Evolutionary conservation across 2,888 invertebrate genomes (phyloP).

Genomic region (Agelastica alni): DNA sequence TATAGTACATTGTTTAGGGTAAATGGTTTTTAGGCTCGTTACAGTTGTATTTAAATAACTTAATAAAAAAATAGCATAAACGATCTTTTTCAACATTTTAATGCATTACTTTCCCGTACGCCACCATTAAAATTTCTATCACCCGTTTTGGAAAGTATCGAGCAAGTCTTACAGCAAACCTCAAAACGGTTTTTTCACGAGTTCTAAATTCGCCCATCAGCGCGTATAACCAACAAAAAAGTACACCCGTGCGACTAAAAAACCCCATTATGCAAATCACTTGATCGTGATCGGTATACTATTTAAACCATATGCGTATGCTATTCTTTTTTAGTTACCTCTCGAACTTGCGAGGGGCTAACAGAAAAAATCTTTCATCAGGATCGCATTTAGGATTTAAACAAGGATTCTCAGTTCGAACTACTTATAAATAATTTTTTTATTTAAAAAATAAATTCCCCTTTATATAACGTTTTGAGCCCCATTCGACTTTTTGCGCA

Average conservation of each 20-base stretch:
- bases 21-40: too few species aligned
- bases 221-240: slow-evolving; percentile 20
- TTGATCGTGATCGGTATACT: slow-evolving; percentile 38
- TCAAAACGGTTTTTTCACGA: slow-evolving; percentile 13
- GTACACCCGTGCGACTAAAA: slow-evolving; percentile 28
- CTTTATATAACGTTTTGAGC: too few species aligned
- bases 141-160: neutral
- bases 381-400: neutral
- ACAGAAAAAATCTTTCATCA: slow-evolving; percentile 5
- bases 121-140: slow-evolving; percentile 3
- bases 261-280: slow-evolving; percentile 38
- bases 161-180: neutral
- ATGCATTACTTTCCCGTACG: too few species aligned
- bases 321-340: slow-evolving; percentile 36
- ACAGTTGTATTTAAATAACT: too few species aligned
- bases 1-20: too few species aligned
- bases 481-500: too few species aligned
- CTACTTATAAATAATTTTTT: too few species aligned
- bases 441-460: too few species aligned
- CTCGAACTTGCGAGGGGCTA: slow-evolving; percentile 10
- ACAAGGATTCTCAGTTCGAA: too few species aligned
- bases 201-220: slow-evolving; percentile 10
- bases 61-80: too few species aligned
- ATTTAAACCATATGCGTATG: slow-evolving; percentile 39
- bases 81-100: too few species aligned